Base-by-base conservation (phyloP, 2,888 invertebrate genomes). In the Laothoe populi region DNA sequence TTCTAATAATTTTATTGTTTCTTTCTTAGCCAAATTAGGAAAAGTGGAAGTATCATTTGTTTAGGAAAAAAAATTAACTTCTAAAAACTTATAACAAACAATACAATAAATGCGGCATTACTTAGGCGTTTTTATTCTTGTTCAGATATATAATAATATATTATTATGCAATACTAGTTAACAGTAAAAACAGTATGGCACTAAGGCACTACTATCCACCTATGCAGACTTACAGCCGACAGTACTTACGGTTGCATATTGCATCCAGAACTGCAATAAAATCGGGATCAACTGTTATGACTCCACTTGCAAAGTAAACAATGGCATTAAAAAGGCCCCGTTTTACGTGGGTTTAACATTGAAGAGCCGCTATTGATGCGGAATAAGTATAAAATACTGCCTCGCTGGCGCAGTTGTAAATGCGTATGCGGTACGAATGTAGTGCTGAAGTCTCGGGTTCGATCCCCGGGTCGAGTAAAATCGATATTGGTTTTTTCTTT, bases 271-370 rank as follows among this genome's bases (percentile, higher is more conserved):
- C 72, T 81, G 90, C 87, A 90, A 90, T 90, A 89, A 89, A 88
- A 87, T 83, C 84, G 84, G 87, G 86, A 89, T 90, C 88, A 86
- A 81, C 87, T 82, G 87, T 85, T 87, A 88, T 87, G 84, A 86
- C 82, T 82, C 78, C 83, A 78, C 83, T 83, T 83, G 79, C 77
- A 81, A 81, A 80, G 75, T 81, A 74, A 88, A 88, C 88, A 89
- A 87, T 87, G 82, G 85, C 78, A 77, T 81, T 81, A 83, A 81
- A 80, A 77, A 75, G 75, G 74, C 66, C 71, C 72, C 76, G 77
- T 75, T 84, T 78, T 82, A 77, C 82, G 74, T 76, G 74, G 49
- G 24, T n/a, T 42, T 24, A 61, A 26, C 26, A 19, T 24, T 26
- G 19, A 21, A 60, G 16, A 42, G 35, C 49, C 60, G 70, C 71